Percentiles rank a stretch among this genome's conserved stretches.
phyloP scores from a whole-genome alignment of 2,113 vertebrate species.

The Coreoperca whiteheadi region DNA sequence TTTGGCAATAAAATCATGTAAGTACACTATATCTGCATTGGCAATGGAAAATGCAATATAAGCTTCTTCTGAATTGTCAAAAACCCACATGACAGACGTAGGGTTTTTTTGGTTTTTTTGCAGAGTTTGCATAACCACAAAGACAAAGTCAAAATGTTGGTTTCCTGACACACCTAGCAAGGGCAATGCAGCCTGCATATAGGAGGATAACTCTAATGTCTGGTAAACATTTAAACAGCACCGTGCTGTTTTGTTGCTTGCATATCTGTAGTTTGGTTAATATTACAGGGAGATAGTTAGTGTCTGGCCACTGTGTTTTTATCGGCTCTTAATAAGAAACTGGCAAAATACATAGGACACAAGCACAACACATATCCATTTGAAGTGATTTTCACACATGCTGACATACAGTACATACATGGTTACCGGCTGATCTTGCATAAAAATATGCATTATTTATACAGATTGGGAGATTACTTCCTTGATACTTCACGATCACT shows the following conservation, averaged over 20 bases:
- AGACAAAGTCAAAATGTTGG: slow-evolving; percentile 15
- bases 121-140: slow-evolving; percentile 19
- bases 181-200: not conserved
- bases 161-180: not conserved
- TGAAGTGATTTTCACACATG: not conserved
- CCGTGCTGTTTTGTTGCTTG: not conserved
- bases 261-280: not conserved
- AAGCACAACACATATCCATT: not conserved
- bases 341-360: not conserved
- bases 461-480: too few species aligned
- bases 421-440: not conserved
- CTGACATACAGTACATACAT: not conserved
- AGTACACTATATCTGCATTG: slow-evolving; percentile 66
- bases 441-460: not conserved
- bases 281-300: not conserved
- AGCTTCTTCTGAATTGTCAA: slow-evolving; percentile 56
- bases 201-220: not conserved
- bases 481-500: not conserved
- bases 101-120: too few species aligned
- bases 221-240: not conserved
- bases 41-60: slow-evolving; percentile 54
- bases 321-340: not conserved
- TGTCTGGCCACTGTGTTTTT: not conserved
- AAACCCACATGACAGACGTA: slow-evolving; percentile 35
- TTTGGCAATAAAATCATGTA: slow-evolving; percentile 72